Conservation (phyloP, 2,888 invertebrate genomes). For the Tribolium freemani region DNA sequence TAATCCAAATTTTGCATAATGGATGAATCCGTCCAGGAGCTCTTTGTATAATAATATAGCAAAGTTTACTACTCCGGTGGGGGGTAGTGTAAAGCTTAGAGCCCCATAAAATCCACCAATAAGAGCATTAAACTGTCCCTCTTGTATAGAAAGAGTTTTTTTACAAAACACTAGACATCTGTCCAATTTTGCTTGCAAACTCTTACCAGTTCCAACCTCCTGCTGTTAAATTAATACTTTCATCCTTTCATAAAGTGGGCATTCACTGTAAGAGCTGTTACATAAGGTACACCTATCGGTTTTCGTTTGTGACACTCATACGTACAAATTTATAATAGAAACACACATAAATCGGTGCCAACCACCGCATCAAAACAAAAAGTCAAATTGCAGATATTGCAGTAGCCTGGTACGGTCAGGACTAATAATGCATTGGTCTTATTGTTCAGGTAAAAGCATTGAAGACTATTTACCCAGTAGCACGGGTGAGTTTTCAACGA, state of each 20-base stretch:
- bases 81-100: conserved; percentile 45
- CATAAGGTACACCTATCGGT: not conserved
- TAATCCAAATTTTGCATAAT: conserved; percentile 47
- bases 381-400: conserved; percentile 4
- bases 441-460: conserved; percentile 35
- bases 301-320: not conserved
- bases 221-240: conserved; percentile 45
- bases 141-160: conserved; percentile 45
- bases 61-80: conserved; percentile 46
- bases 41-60: conserved; percentile 48
- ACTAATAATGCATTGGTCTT: conserved; percentile 40
- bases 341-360: conserved; percentile 6
- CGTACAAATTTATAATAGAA: not conserved
- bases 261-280: conserved; percentile 13
- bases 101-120: conserved; percentile 51
- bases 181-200: conserved; percentile 45
- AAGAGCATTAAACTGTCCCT: conserved; percentile 50
- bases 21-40: conserved; percentile 36
- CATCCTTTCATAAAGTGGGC: conserved; percentile 31
- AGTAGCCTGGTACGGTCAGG: conserved; percentile 19
- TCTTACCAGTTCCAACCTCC: conserved; percentile 37
- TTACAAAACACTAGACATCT: conserved; percentile 49
- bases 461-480: conserved; percentile 46
- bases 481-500: conserved; percentile 28
- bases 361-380: not conserved